Base-by-base conservation (phyloP, 2,113 vertebrate genomes). In the Bombycilla garrulus region DNA sequence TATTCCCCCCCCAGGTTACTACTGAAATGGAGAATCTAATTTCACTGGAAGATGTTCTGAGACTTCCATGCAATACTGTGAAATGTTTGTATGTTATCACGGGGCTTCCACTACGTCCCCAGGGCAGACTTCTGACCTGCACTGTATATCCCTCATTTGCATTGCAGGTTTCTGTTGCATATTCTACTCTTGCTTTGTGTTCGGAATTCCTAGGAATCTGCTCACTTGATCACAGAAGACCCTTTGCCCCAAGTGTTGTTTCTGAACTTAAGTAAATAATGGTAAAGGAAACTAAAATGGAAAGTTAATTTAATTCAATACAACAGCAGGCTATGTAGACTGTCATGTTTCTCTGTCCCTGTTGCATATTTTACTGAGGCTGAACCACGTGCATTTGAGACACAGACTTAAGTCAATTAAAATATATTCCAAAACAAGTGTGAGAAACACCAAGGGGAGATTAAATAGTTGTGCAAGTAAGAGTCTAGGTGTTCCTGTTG, bases 331-430 rank as follows among this genome's bases (percentile, higher is more conserved):
- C 31, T 40, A 35, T 4, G 33, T 10, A 65, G 54, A 19, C 29
- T 5, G 8, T 25, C 2, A 1, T 33, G n/a, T 62, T 23, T 79
- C n/a, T 42, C 48, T 66, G 57, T 64, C 28, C 33, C 23, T 45
- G 3, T 44, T 82, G 15, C 11, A 44, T 50, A 21, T 56, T 89
- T 86, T 89, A 24, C 31, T 72, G 22, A 80, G 69, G 44, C 20
- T 6, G 7, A 38, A 56, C 18, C 6, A 21, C 0, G 0, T 67
- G 18, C 26, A 29, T 10, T 58, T 73, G 47, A 66, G 26, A 26
- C 35, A n/a, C 1, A 78, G n/a, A 51, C 65, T 24, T 80, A 86
- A 31, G 25, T n/a, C 22, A 65, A 10, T 24, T 54, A 51, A 82
- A 86, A 58, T 48, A 8, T 58, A 18, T 53, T 74, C 4, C 12